phyloP scores from a whole-genome alignment of 2,888 invertebrate species.

The Chymomyza procnemis region DNA sequence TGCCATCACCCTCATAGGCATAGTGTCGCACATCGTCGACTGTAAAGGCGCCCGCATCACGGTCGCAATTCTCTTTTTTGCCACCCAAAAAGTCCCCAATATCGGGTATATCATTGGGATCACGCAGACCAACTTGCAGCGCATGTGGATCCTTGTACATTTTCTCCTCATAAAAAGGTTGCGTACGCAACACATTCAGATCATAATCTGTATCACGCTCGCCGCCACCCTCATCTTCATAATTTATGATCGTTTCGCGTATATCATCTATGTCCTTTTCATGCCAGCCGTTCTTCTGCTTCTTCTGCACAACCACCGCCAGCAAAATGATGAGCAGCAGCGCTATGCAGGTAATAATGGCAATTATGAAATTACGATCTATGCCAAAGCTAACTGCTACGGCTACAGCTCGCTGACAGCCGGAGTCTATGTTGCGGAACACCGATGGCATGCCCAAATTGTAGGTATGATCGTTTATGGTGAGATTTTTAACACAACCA shows the following conservation, averaged over 20 bases:
- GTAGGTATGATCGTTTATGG: constrained; percentile 91
- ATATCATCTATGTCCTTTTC: constrained; percentile 97
- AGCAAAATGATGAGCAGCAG: constrained; percentile 88
- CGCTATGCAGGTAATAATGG: constrained; percentile 92
- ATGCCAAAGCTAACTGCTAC: constrained; percentile 90
- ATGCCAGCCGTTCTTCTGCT: constrained; percentile 90
- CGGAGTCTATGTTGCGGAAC: constrained; percentile 84
- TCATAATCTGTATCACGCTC: constrained; percentile 90
- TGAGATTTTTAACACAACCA: constrained; percentile 95
- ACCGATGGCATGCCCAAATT: constrained; percentile 91
- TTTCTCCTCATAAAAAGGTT: constrained; percentile 78
- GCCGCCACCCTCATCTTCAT: constrained; percentile 99
- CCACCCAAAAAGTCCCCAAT: constrained; percentile 94
- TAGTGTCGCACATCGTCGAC: constrained; percentile 98
- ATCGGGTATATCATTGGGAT: constrained; percentile 85
- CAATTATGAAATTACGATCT: constrained; percentile 91
- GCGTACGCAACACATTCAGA: constrained; percentile 77
- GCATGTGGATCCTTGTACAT: constrained; percentile 77
- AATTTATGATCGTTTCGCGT: constrained; percentile 97
- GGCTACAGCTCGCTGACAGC: constrained; percentile 86
- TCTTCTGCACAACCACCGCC: constrained; percentile 93
- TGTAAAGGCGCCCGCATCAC: constrained; percentile 93
- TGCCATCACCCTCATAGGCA: constrained; percentile 98
- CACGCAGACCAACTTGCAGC: constrained; percentile 64
- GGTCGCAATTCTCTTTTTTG: constrained; percentile 93